Percentiles rank a stretch among this genome's conserved stretches.
Conservation (phyloP, 2,113 vertebrate genomes). For the Takifugu flavidus region DNA sequence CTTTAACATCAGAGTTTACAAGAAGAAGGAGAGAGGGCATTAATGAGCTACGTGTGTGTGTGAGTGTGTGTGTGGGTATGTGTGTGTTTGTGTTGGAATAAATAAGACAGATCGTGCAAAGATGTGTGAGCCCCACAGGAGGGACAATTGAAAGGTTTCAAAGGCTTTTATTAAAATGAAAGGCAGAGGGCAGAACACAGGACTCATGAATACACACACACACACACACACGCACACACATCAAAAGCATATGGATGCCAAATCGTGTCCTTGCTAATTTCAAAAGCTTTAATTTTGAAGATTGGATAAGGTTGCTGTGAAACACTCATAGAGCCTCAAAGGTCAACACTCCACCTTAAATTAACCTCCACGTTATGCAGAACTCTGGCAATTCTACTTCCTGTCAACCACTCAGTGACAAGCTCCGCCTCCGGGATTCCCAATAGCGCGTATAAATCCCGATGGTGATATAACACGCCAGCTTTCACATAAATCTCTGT, state of each 20-base stretch:
- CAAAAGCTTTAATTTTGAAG: no score
- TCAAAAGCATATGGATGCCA: no score
- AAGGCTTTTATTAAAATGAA: slow-evolving; percentile 8
- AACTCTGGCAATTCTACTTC: slow-evolving; percentile 7
- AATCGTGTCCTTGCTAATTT: no score
- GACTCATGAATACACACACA: no score
- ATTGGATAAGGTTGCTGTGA: no score
- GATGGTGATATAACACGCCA: slow-evolving; percentile 13
- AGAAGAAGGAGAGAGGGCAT: slow-evolving; percentile 13
- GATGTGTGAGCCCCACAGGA: slow-evolving; percentile 10
- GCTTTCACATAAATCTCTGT: slow-evolving; percentile 14
- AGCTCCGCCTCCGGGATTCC: slow-evolving; percentile 20
- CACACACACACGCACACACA: no score
- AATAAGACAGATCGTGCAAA: slow-evolving; percentile 43
- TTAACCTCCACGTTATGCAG: not conserved
- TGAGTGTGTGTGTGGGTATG: slow-evolving; percentile 9
- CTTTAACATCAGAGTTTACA: slow-evolving; percentile 18
- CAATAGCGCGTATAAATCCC: slow-evolving; percentile 35
- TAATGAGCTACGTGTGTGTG: slow-evolving; percentile 1
- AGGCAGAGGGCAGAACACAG: no score
- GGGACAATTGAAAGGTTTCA: slow-evolving; percentile 6
- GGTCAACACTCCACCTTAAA: no score
- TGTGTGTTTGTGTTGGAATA: slow-evolving; percentile 6
- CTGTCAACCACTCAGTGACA: slow-evolving; percentile 6
- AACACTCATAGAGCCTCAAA: no score